Percentiles rank a stretch among this genome's conserved stretches.
Conservation (phyloP, 1,140 invertebrate species). For the Microplitis mediator region DNA sequence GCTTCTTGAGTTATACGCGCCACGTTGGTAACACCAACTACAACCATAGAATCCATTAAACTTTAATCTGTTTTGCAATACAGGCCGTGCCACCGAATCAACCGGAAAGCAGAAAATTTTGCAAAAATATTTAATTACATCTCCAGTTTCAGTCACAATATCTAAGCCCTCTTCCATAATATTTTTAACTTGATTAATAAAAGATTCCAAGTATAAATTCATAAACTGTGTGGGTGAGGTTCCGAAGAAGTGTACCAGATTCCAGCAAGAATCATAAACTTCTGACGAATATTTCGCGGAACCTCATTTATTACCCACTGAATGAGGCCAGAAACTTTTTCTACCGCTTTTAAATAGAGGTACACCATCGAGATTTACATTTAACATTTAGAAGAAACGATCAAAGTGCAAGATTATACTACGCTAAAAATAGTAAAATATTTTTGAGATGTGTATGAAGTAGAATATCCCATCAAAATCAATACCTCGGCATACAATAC, state of each 20-base stretch:
- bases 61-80: slow-evolving; percentile 21
- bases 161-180: slow-evolving; percentile 28
- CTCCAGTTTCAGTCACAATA: neutral
- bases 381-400: too few relatives aligned
- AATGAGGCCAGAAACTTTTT: slow-evolving; percentile 32
- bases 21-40: slow-evolving; percentile 18
- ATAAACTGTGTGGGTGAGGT: slow-evolving; percentile 24
- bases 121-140: slow-evolving; percentile 19
- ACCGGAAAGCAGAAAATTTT: slow-evolving; percentile 24
- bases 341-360: neutral
- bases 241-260: slow-evolving; percentile 31
- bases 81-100: slow-evolving; percentile 20
- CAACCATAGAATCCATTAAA: slow-evolving; percentile 25
- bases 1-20: neutral
- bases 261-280: slow-evolving; percentile 28
- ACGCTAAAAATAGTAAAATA: too few relatives aligned
- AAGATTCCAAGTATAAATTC: slow-evolving; percentile 30
- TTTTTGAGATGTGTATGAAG: too few relatives aligned
- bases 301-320: slow-evolving; percentile 35
- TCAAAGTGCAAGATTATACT: too few relatives aligned
- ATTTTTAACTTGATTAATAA: slow-evolving; percentile 20
- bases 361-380: slow-evolving; percentile 33
- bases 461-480: too few relatives aligned
- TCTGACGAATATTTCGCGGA: slow-evolving; percentile 25
- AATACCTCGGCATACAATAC: too few relatives aligned